Evolutionary conservation across 2,797 vertebrate genomes (phyloP).

Genomic region (Pterois miles): DNA sequence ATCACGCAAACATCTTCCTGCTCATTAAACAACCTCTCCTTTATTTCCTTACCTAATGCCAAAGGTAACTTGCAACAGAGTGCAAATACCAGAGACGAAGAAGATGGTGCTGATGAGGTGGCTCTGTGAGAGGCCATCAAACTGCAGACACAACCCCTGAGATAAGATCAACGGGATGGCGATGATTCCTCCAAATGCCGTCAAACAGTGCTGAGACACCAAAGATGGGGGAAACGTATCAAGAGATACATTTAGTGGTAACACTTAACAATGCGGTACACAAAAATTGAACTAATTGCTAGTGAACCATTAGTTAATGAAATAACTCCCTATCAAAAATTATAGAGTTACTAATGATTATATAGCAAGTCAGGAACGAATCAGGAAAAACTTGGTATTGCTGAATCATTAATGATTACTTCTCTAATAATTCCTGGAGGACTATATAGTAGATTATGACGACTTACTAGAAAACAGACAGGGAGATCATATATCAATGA

Average conservation of each 20-base stretch:
- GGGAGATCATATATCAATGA: too few relatives aligned
- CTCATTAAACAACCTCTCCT: background rate
- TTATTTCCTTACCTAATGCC: slow-evolving; percentile 89
- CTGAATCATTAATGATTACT: too few relatives aligned
- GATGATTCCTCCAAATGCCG: slow-evolving; percentile 93
- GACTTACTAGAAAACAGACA: too few relatives aligned
- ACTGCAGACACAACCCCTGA: slow-evolving; percentile 91
- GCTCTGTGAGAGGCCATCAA: slow-evolving; percentile 92
- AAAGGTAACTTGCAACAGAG: slow-evolving; percentile 92
- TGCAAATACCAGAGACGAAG: slow-evolving; percentile 96
- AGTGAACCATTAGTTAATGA: too few relatives aligned
- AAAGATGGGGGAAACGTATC: background rate
- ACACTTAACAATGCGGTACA: too few relatives aligned
- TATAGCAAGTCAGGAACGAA: too few relatives aligned
- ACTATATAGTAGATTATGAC: too few relatives aligned
- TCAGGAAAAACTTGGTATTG: too few relatives aligned
- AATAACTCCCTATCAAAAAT: too few relatives aligned
- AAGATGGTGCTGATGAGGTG: slow-evolving; percentile 97
- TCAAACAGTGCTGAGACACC: slow-evolving; percentile 90
- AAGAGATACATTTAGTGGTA: background rate
- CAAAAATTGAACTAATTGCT: too few relatives aligned
- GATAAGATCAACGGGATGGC: slow-evolving; percentile 94
- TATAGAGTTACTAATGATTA: too few relatives aligned
- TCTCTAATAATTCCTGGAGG: too few relatives aligned
- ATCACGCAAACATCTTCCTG: background rate